These are phyloP conservation scores for Plecotus auritus DNA, from an alignment of 2,113 vertebrate species.

Conservation along the genomic window DNA sequence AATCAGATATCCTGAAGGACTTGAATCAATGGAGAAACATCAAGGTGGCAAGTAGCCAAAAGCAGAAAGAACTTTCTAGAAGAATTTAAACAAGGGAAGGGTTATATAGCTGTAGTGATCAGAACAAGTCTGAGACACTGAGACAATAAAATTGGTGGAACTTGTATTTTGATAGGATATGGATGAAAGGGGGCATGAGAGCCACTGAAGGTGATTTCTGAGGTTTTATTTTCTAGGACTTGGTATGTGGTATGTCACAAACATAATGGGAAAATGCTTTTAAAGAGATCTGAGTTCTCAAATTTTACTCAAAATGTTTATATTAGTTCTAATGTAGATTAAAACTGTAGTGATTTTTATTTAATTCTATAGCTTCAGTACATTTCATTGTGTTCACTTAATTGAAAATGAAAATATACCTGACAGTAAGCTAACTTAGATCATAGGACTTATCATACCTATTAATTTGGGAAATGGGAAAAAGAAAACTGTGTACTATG, in stretches of 20 bases:
- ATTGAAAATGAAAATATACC: conserved; percentile 33
- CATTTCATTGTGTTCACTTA: background rate
- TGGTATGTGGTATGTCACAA: background rate
- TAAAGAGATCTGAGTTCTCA: background rate
- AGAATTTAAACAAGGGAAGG: background rate
- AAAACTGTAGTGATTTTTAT: background rate
- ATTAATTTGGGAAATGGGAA: conserved; percentile 17
- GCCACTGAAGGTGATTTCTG: background rate
- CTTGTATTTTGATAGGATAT: background rate
- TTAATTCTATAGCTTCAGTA: background rate
- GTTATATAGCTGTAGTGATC: background rate
- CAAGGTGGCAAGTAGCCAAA: background rate
- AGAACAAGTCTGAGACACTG: background rate
- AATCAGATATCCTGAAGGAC: background rate
- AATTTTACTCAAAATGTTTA: conserved; percentile 3
- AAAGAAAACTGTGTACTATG: background rate
- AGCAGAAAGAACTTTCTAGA: background rate
- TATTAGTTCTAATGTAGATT: background rate
- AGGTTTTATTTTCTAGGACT: background rate
- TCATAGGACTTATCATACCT: background rate
- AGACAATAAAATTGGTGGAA: background rate
- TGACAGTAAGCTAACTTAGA: conserved; percentile 18
- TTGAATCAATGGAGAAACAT: background rate
- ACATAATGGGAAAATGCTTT: background rate
- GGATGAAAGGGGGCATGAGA: background rate